Conservation (phyloP, 2,113 vertebrate species). For the Tachysurus fulvidraco region DNA sequence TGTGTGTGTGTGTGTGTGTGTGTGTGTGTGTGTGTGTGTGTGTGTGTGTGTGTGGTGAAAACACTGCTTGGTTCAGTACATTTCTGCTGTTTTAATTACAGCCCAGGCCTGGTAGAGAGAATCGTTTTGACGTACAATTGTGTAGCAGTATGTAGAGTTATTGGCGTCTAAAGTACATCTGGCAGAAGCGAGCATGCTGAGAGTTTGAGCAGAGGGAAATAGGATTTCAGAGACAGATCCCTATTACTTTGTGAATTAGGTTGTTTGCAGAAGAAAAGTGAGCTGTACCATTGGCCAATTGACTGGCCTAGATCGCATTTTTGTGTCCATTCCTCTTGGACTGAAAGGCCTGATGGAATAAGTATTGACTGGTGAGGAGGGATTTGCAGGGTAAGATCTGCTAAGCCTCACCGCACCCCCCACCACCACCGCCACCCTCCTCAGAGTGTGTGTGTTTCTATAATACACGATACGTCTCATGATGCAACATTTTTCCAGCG, state of each 20-base stretch:
- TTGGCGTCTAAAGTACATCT: conserved; percentile 54
- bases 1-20: conserved; percentile 9
- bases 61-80: conserved; percentile 29
- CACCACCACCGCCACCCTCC: no score
- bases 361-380: conserved; percentile 54
- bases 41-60: not conserved
- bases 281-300: conserved; percentile 46
- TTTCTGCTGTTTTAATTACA: conserved; percentile 51
- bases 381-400: conserved; percentile 49
- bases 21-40: conserved; percentile 18
- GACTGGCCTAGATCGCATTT: conserved; percentile 55
- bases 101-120: conserved; percentile 43
- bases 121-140: conserved; percentile 50
- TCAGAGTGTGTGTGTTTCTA: not conserved
- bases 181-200: conserved; percentile 45
- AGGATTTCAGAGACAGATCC: conserved; percentile 53
- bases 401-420: not conserved
- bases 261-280: conserved; percentile 55
- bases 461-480: not conserved
- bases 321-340: conserved; percentile 50
- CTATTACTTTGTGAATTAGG: conserved; percentile 54
- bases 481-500: not conserved
- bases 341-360: conserved; percentile 54
- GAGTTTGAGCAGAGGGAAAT: conserved; percentile 52
- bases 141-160: conserved; percentile 57